phyloP scores from a whole-genome alignment of 30 jellyfish, hydroid and myxozoan genomes.

The Cassiopea andromeda region DNA sequence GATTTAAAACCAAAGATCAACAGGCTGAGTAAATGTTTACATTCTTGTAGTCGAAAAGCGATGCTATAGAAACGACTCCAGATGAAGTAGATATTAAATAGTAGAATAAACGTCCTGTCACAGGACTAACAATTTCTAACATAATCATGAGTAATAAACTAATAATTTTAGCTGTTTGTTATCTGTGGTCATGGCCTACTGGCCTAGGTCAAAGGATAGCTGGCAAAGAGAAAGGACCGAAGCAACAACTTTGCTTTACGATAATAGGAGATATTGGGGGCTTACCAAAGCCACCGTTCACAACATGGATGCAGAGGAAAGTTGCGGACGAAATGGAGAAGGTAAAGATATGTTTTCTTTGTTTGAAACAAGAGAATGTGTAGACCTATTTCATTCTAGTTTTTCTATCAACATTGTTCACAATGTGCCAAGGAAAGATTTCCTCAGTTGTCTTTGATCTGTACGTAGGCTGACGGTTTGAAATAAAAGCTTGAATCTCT shows the following conservation, averaged over 20 bases:
- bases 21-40: not conserved
- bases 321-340: conserved; percentile 89
- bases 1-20: not conserved
- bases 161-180: conserved; percentile 9
- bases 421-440: too few relatives aligned
- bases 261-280: conserved; percentile 96
- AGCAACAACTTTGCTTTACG: conserved; percentile 71
- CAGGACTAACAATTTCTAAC: not conserved
- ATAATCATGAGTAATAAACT: not conserved
- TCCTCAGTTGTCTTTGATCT: too few relatives aligned
- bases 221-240: not conserved
- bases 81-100: not conserved
- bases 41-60: not conserved
- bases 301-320: conserved; percentile 87
- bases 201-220: not conserved
- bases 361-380: too few relatives aligned
- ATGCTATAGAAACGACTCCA: not conserved
- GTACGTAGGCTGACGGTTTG: too few relatives aligned
- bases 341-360: conserved; percentile 42
- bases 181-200: conserved; percentile 16
- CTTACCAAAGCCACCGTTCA: conserved; percentile 82
- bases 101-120: not conserved
- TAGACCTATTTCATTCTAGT: too few relatives aligned
- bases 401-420: too few relatives aligned
- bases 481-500: too few relatives aligned